Evolutionary conservation across 2,797 vertebrate species (phyloP).

Genomic region (Galago senegalensis): DNA sequence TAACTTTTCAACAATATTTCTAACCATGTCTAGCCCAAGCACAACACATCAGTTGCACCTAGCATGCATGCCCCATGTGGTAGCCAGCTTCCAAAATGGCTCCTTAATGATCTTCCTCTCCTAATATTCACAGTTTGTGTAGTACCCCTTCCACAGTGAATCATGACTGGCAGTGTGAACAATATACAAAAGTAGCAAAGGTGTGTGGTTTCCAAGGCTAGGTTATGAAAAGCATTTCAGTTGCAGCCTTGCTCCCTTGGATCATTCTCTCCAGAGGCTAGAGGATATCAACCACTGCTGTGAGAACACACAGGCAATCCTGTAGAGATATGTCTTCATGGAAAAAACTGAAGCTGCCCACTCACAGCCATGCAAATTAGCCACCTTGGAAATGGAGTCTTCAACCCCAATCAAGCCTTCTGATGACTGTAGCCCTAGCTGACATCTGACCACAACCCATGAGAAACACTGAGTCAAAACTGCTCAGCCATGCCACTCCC

Average conservation of each 20-base stretch:
- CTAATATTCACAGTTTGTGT: neutral
- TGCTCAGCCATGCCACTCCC: neutral
- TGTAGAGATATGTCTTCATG: neutral
- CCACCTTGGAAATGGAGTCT: neutral
- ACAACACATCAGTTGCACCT: neutral
- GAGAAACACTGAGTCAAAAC: neutral
- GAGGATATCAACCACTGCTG: neutral
- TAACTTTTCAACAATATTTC: neutral
- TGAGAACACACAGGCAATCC: neutral
- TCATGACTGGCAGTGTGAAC: neutral
- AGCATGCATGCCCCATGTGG: neutral
- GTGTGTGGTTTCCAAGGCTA: neutral
- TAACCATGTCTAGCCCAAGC: neutral
- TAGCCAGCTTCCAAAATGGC: neutral
- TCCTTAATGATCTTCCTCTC: neutral
- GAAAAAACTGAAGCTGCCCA: neutral
- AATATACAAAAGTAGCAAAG: neutral
- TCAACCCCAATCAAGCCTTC: neutral
- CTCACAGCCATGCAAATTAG: neutral
- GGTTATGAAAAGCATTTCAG: neutral
- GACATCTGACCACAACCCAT: neutral
- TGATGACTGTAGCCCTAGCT: neutral
- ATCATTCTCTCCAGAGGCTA: neutral
- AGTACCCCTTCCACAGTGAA: neutral
- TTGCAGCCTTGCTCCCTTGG: neutral